Base-by-base conservation (phyloP, 1,140 invertebrate species). In the Wiebesia pumilae region DNA sequence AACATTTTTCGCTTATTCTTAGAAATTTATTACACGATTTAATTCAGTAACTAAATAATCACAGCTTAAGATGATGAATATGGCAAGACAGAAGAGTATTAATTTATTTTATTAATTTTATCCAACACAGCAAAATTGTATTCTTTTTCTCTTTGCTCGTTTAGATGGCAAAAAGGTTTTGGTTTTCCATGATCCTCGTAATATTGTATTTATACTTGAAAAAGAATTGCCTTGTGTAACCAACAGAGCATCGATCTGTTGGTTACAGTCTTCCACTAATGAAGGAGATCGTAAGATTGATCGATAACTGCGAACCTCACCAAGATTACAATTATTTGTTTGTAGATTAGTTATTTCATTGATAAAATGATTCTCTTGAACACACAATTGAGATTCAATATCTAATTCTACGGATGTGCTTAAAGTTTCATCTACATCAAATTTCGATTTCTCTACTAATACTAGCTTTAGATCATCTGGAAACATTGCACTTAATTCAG, bases 81-180 rank as follows among this genome's bases (percentile, higher is more conserved):
- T 83, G 73, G 85, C 73, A 83, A 83, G 71, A 21, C 19, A 54
- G 30, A 69, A 71, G 79, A 86, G 40, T n/a, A 67, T 78, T 58
- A 40, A 24, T 4, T 58, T 51, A 12, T 58, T 47, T 35, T 27
- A 79, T 83, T 80, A 81, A 58, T 78, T 77, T 88, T 67, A 90
- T 80, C 88, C 88, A 79, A 89, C 65, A 80, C 88, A 90, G 51
- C 89, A 90, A 88, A 90, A 89, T 40, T 88, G 80, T 19, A 85
- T 85, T 87, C 69, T 82, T 38, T 87, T 89, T 54, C 81, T 86
- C n/a, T 87, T 87, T 30, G 30, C 30, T 80, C 77, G 79, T 82
- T 62, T 58, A 27, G 86, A 58, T 12, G 65, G 51, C 81, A 87
- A 84, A 80, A 87, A 80, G n/a, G 58, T 27, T 71, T 80, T 35